Conservation (phyloP, 2,797 vertebrate species). For the Pteronotus mesoamericanus region DNA sequence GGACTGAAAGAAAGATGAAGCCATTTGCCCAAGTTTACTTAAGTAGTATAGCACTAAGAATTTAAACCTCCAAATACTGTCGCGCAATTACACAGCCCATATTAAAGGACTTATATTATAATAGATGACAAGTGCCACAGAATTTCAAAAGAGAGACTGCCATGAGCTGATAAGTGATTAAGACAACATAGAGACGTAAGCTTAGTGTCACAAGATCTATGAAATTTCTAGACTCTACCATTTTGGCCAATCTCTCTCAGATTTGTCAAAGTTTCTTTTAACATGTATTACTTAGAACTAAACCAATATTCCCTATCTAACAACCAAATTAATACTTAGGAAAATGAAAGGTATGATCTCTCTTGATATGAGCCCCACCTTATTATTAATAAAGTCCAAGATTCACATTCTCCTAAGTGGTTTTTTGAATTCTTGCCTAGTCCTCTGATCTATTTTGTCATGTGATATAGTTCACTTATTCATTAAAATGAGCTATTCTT, state of each 20-base stretch:
- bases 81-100: neutral
- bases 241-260: neutral
- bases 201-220: neutral
- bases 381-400: neutral
- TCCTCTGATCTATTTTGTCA: neutral
- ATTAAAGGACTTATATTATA: neutral
- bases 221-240: neutral
- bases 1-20: neutral
- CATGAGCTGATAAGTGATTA: neutral
- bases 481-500: neutral
- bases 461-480: neutral
- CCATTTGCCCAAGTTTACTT: neutral
- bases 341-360: neutral
- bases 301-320: constrained; percentile 9
- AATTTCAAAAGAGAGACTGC: neutral
- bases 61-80: neutral
- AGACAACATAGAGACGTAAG: neutral
- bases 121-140: neutral
- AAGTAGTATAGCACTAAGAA: neutral
- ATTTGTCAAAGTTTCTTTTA: constrained; percentile 16
- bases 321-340: neutral
- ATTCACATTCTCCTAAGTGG: neutral
- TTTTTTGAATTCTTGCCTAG: neutral
- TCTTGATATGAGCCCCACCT: neutral
- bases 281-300: neutral